Percentiles rank a stretch among this genome's conserved stretches.
Conservation (phyloP, 2,797 vertebrate genomes). For the Spinus pinus region DNA sequence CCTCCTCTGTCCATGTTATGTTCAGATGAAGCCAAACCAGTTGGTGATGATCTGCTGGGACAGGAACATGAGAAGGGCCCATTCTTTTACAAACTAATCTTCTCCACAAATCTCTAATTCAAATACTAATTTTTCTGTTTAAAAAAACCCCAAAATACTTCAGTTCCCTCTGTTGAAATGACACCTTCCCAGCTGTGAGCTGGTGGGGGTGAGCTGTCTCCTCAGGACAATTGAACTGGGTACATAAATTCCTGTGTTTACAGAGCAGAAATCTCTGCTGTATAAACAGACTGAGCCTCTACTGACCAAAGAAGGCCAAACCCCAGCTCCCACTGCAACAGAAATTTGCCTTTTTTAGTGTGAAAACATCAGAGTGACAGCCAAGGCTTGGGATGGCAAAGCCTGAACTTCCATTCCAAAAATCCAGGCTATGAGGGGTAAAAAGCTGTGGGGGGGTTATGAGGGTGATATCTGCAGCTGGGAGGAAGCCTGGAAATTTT, state of each 20-base stretch:
- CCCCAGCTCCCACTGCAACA: neutral
- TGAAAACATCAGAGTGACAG: neutral
- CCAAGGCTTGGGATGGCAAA: neutral
- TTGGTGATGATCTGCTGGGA: neutral
- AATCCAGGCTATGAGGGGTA: neutral
- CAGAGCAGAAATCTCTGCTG: neutral
- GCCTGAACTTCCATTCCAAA: neutral
- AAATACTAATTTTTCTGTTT: neutral
- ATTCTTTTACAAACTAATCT: neutral
- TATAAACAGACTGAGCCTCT: neutral
- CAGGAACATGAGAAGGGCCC: neutral
- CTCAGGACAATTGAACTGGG: neutral
- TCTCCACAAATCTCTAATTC: neutral
- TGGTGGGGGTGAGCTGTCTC: neutral
- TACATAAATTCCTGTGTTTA: accelerated
- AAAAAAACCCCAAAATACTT: neutral
- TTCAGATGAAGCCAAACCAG: neutral
- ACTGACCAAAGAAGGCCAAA: neutral
- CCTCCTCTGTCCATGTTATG: neutral
- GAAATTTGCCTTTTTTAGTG: neutral
- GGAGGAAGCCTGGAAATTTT: neutral
- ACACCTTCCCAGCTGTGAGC: neutral
- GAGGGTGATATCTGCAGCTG: neutral
- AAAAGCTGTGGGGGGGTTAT: accelerated
- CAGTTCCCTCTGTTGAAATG: neutral